Percentiles rank a stretch among this genome's conserved stretches.
These are phyloP conservation scores for Anabacerthia variegaticeps DNA, from an alignment of 2,797 vertebrate genomes.

Conservation along the genomic window DNA sequence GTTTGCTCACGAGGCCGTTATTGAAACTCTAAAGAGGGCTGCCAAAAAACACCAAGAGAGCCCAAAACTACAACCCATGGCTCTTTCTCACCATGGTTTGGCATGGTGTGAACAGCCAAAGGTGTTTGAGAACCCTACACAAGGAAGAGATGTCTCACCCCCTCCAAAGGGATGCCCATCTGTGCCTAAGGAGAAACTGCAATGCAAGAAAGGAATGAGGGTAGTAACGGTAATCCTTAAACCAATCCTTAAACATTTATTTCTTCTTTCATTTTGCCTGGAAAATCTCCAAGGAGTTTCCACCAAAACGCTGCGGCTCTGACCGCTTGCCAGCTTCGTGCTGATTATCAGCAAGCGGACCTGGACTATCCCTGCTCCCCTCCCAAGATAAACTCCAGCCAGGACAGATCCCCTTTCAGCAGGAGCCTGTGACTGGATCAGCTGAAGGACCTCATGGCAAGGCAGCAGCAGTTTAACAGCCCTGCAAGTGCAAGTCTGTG, in stretches of 20 bases:
- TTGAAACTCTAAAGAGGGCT: not conserved
- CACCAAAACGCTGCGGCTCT: not conserved
- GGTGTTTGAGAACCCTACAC: rapidly evolving
- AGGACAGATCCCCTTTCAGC: not conserved
- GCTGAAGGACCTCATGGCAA: not conserved
- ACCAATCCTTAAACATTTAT: not conserved
- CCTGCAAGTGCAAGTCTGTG: not conserved
- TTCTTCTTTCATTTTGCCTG: not conserved
- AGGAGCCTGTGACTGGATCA: not conserved
- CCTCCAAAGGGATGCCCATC: not conserved
- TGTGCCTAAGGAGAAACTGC: not conserved
- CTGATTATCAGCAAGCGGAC: not conserved
- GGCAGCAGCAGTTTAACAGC: not conserved
- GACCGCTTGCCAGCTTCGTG: rapidly evolving
- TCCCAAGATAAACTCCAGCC: not conserved
- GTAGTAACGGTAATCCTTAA: not conserved
- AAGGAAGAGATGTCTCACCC: not conserved
- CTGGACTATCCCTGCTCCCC: not conserved
- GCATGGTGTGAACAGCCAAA: rapidly evolving
- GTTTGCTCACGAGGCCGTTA: not conserved
- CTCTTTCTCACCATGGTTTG: not conserved
- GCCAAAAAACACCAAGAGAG: not conserved
- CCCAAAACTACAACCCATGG: rapidly evolving
- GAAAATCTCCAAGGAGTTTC: not conserved
- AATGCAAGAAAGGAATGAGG: not conserved